Conservation (phyloP, 2,113 vertebrate genomes). For the Caracal caracal region DNA sequence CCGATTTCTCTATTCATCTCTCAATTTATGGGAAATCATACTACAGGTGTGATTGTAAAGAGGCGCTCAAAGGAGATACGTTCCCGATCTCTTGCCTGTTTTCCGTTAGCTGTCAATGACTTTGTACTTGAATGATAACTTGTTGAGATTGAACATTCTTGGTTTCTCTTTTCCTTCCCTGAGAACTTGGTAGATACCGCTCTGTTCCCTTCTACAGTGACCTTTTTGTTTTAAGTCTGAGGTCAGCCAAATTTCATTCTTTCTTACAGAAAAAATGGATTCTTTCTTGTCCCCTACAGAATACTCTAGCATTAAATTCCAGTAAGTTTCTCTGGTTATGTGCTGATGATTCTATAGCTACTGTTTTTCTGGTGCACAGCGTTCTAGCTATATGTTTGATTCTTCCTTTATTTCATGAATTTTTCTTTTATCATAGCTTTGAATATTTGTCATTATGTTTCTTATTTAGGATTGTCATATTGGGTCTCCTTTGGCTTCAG, state of each 20-base stretch:
- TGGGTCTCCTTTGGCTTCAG: not conserved
- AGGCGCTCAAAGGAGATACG: not conserved
- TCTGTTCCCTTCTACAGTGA: not conserved
- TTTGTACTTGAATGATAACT: not conserved
- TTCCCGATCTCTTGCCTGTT: not conserved
- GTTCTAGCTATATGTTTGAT: not conserved
- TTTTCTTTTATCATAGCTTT: constrained; percentile 2
- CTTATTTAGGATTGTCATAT: not conserved
- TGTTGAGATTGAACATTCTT: not conserved
- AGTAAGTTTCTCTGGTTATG: not conserved
- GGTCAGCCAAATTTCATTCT: not conserved
- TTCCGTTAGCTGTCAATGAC: not conserved
- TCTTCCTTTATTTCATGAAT: constrained; percentile 24
- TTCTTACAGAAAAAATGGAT: not conserved
- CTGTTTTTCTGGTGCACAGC: not conserved
- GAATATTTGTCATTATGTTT: not conserved
- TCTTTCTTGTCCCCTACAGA: not conserved
- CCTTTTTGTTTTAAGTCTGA: not conserved
- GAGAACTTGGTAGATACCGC: not conserved
- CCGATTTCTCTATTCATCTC: not conserved
- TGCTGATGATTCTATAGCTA: not conserved
- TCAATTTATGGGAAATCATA: not conserved
- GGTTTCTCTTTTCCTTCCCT: constrained; percentile 17
- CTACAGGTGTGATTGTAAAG: not conserved
- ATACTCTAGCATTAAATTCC: not conserved